Percentiles rank a stretch among this genome's conserved stretches.
Conservation (phyloP, 2,888 invertebrate species). For the Andrena haemorrhoa region DNA sequence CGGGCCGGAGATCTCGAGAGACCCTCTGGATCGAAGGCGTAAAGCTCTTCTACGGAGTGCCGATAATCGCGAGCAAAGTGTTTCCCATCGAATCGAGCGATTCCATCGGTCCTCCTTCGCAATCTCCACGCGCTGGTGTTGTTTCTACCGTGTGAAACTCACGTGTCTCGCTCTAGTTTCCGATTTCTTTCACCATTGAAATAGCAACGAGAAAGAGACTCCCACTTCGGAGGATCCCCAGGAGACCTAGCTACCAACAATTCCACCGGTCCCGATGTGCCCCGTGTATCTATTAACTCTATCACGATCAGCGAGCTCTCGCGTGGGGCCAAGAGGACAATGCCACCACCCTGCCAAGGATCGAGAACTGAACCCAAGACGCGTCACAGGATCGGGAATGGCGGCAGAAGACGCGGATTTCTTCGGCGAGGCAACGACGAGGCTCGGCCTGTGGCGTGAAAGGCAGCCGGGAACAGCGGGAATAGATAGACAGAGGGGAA, state of each 20-base stretch:
- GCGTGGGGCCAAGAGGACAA: neutral
- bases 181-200: neutral
- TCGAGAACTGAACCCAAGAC: neutral
- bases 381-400: neutral
- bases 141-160: slow-evolving; percentile 26
- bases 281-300: no score
- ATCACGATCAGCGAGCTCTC: no score
- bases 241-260: neutral
- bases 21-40: no score
- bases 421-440: slow-evolving; percentile 65
- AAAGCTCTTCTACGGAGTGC: neutral
- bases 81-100: slow-evolving; percentile 45
- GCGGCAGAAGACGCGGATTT: slow-evolving; percentile 40
- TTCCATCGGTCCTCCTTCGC: slow-evolving; percentile 6
- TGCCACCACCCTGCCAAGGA: neutral
- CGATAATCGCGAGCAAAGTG: neutral
- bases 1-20: no score
- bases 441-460: slow-evolving; percentile 61
- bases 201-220: neutral
- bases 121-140: neutral
- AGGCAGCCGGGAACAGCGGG: slow-evolving; percentile 59
- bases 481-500: slow-evolving; percentile 23
- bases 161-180: neutral
- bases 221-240: neutral
- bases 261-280: no score